Base-by-base conservation (phyloP, 2,797 vertebrate species). In the Acanthurus leucopareius region DNA sequence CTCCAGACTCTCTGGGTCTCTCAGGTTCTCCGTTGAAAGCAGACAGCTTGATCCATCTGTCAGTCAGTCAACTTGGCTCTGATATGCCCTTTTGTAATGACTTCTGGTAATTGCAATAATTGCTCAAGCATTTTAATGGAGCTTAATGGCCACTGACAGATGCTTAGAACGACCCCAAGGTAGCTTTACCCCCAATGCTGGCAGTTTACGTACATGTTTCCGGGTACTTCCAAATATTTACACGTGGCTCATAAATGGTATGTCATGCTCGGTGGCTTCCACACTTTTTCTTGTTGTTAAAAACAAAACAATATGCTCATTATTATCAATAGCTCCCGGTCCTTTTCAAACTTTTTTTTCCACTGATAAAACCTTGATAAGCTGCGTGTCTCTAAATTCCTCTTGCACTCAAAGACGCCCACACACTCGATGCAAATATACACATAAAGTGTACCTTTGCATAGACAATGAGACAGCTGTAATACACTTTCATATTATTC, bases 31-130 rank as follows among this genome's bases (percentile, higher is more conserved):
- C 14, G 15, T 5, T 58, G 47, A 64, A 71, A 68, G 60, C 66
- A 80, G 68, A 75, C n/a, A 17, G 47, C 54, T 74, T 57, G 51
- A 73, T 72, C 59, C 60, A 52, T 82, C 48, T 79, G 76, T 84
- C 79, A 78, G 61, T 73, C 66, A 60, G 67, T 38, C 28, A 4
- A 32, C 52, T 56, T 64, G 32, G n/a, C 52, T 80, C 59, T 59
- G 45, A 77, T 35, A 62, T 71, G 32, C 16, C 35, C n/a, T 28
- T 62, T 53, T 61, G 38, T 65, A 83, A 82, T 66, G 73, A 56
- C 49, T 81, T 74, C 19, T 5, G 20, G 57, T 80, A 58, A 81
- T 88, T 61, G 69, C 10, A 1, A 67, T 69, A 72, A 76, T 73
- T 76, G 28, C 68, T 78, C 19, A 47, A 62, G 20, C 14, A 22